Evolutionary conservation across 2,888 invertebrate genomes (phyloP), one percentile per base, ranked within the genome.

Genomic region (Drosophila mimica): DNA sequence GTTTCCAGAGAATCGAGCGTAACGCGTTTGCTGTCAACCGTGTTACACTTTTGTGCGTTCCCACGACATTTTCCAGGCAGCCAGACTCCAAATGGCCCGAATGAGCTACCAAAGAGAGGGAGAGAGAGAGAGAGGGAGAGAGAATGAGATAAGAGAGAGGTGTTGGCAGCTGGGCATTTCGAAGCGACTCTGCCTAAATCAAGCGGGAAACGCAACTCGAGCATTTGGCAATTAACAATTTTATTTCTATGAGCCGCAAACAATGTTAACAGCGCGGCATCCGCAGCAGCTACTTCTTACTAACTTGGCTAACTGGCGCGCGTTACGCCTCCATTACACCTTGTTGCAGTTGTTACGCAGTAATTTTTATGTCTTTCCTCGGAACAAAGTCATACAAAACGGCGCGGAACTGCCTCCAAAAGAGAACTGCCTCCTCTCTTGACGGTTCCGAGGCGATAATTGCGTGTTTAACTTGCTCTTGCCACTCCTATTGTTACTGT

Each of bases 311-410:
- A 60, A 70, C 69, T 74, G 74, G 74, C 77, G 82, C 80, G 80
- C 87, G 78, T 79, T 89, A 79, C 85, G 82, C 89, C 89, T 83
- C 83, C 88, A 87, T 88, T 89, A 91, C 91, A 92, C 83, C 90
- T 91, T 91, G 91, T 92, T 91, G 88, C 88, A 89, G 82, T 90
- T 91, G 91, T 88, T 91, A 91, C 86, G 91, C 90, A 81, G 90
- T 86, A 87, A 89, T 91, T 92, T 92, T 91, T 81, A 91, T 74
- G 90, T 81, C 88, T 91, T 90, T 91, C 91, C 91, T 81, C 69
- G 76, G 91, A 92, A 91, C 91, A 88, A 90, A 91, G 88, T 90
- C 86, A 83, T 91, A 91, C 92, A 92, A 92, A 91, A 92, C 88
- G 91, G 88, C 81, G 81, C 78, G 74, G 70, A 79, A 84, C 81